Percentiles rank a stretch among this genome's conserved stretches.
These are phyloP conservation scores for Leptinotarsa peninsularis DNA, from an alignment of 2,888 invertebrate species.

Conservation along the genomic window DNA sequence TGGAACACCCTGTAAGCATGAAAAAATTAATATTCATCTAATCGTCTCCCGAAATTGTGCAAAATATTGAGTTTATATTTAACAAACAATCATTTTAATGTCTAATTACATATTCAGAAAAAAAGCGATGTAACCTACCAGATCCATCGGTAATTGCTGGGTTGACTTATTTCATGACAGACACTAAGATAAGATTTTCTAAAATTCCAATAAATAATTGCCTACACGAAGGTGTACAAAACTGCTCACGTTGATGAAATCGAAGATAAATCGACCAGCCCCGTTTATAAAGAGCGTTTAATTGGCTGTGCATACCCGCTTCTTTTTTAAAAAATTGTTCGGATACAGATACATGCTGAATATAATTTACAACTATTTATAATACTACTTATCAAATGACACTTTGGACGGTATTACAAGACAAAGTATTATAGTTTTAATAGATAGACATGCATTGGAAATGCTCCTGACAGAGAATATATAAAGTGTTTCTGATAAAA, in stretches of 20 bases:
- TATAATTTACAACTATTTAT: conserved; percentile 42
- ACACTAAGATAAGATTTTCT: conserved; percentile 14
- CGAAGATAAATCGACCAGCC: conserved; percentile 21
- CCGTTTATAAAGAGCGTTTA: conserved; percentile 24
- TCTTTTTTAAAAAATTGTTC: conserved; percentile 1
- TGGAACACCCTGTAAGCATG: no score
- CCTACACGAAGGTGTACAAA: conserved; percentile 32
- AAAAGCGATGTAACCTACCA: neutral
- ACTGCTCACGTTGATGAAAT: conserved; percentile 25
- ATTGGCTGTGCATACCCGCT: conserved; percentile 22
- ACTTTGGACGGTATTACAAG: conserved; percentile 15
- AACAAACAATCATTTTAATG: neutral
- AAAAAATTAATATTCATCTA: no score
- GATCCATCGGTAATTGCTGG: conserved; percentile 13
- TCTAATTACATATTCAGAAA: neutral
- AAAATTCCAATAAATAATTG: conserved; percentile 32
- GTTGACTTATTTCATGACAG: conserved; percentile 17
- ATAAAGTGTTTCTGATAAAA: no score
- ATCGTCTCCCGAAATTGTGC: no score
- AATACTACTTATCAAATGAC: conserved; percentile 31
- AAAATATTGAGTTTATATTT: neutral
- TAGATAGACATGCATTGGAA: neutral
- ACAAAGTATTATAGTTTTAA: conserved; percentile 2
- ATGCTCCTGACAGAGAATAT: no score
- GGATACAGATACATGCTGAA: conserved; percentile 33